A percentile compares a stretch with the other conserved stretches of the same genome.
Conservation (phyloP, 2,888 invertebrate genomes). For the Mimas tiliae region DNA sequence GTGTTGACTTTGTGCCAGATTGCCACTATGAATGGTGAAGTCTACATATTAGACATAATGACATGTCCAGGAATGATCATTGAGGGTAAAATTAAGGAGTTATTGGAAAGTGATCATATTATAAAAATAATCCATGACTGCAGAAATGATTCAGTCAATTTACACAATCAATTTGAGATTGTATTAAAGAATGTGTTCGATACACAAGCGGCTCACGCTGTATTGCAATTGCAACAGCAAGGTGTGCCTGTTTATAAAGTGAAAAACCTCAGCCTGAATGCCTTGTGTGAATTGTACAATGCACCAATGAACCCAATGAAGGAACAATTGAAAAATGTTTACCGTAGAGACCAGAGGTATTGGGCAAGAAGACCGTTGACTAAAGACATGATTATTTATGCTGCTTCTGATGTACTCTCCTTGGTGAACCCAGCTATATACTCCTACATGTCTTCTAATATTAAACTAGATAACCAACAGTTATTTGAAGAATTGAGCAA, state of each 20-base stretch:
- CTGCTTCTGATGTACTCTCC: slow-evolving; percentile 94
- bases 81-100: slow-evolving; percentile 90
- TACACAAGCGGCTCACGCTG: slow-evolving; percentile 96
- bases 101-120: slow-evolving; percentile 92
- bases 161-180: slow-evolving; percentile 94
- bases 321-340: slow-evolving; percentile 94
- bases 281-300: slow-evolving; percentile 94
- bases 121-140: slow-evolving; percentile 97
- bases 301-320: slow-evolving; percentile 96
- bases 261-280: slow-evolving; percentile 95
- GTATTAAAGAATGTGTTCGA: slow-evolving; percentile 94
- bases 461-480: slow-evolving; percentile 88
- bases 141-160: slow-evolving; percentile 94
- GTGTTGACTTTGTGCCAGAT: slow-evolving; percentile 94
- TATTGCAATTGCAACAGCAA: slow-evolving; percentile 94
- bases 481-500: slow-evolving; percentile 93
- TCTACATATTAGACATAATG: slow-evolving; percentile 94
- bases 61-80: slow-evolving; percentile 92
- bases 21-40: slow-evolving; percentile 92
- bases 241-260: slow-evolving; percentile 97
- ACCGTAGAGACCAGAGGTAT: slow-evolving; percentile 92
- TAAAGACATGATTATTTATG: slow-evolving; percentile 96
- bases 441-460: slow-evolving; percentile 86
- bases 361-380: slow-evolving; percentile 96
- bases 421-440: slow-evolving; percentile 94